phyloP scores from a whole-genome alignment of 1,140 invertebrate genomes.

The silkworm (Bombyx mori) region DNA sequence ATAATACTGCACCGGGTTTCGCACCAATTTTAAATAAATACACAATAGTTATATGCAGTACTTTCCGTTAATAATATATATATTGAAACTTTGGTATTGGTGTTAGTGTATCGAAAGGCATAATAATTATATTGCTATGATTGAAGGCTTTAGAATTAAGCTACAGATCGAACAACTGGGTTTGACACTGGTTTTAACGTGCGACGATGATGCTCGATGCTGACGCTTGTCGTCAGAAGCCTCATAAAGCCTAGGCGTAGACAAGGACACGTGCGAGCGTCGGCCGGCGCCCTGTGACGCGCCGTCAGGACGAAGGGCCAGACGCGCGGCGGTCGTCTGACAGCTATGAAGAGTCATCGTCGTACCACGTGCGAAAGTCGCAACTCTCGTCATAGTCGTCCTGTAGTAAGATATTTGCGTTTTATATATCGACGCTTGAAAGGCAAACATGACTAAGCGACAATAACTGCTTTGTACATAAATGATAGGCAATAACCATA shows the following conservation, averaged over 20 bases:
- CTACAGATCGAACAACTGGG: constrained; percentile 4
- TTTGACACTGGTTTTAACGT: constrained; percentile 1
- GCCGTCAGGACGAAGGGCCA: constrained; percentile 20
- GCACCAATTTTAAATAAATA: constrained; percentile 20
- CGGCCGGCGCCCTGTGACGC: constrained; percentile 8
- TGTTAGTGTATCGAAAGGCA: constrained; percentile 39
- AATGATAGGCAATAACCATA: too few relatives aligned
- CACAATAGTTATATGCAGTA: constrained; percentile 28
- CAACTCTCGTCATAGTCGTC: constrained; percentile 60
- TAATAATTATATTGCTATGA: constrained; percentile 7
- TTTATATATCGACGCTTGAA: background rate
- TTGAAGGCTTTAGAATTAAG: constrained; percentile 2
- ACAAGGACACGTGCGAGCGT: constrained; percentile 3
- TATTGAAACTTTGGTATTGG: constrained; percentile 64
- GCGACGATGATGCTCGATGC: constrained; percentile 2
- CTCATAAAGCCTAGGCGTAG: constrained; percentile 13
- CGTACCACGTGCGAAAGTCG: constrained; percentile 59
- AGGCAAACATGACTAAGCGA: too few relatives aligned
- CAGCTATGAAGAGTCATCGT: constrained; percentile 61
- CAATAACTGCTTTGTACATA: too few relatives aligned
- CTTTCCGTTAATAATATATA: constrained; percentile 42
- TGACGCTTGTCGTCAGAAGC: constrained; percentile 13
- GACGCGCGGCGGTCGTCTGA: constrained; percentile 14
- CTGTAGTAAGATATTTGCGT: constrained; percentile 21
- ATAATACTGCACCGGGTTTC: constrained; percentile 28